phyloP scores from a whole-genome alignment of 2,797 vertebrate species.

The Varecia variegata region DNA sequence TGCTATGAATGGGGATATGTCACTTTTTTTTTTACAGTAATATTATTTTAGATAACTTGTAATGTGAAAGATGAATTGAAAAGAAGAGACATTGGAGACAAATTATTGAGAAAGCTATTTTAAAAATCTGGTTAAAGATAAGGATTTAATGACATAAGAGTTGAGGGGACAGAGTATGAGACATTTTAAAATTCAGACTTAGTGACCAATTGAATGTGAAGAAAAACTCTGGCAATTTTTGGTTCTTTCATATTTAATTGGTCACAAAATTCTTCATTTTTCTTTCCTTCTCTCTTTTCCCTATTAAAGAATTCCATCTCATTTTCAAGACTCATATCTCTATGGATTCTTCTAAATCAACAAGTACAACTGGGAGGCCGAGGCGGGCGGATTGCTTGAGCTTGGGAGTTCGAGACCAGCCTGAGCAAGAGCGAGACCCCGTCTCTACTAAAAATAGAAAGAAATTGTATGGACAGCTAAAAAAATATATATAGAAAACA shows the following conservation, averaged over 20 bases:
- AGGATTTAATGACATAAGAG: neutral
- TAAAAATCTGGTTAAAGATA: neutral
- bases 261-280: neutral
- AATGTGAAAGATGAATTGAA: neutral
- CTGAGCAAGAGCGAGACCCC: no score
- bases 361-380: neutral
- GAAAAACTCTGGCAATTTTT: neutral
- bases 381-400: no score
- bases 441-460: no score
- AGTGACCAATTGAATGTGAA: neutral
- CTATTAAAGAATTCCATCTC: neutral
- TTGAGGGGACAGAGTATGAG: neutral
- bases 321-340: conserved; percentile 7
- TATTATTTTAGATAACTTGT: conserved; percentile 27
- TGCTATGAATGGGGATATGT: neutral
- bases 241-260: neutral
- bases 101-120: neutral
- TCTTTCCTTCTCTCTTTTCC: neutral
- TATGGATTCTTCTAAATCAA: neutral
- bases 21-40: neutral
- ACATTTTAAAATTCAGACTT: neutral
- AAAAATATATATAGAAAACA: no score
- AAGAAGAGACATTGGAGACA: neutral
- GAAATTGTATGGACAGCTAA: no score
- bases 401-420: no score